A percentile compares a stretch with the other conserved stretches of the same genome.
phyloP scores from a whole-genome alignment of 2,888 invertebrate genomes.

The Dolichomitus sp. region DNA sequence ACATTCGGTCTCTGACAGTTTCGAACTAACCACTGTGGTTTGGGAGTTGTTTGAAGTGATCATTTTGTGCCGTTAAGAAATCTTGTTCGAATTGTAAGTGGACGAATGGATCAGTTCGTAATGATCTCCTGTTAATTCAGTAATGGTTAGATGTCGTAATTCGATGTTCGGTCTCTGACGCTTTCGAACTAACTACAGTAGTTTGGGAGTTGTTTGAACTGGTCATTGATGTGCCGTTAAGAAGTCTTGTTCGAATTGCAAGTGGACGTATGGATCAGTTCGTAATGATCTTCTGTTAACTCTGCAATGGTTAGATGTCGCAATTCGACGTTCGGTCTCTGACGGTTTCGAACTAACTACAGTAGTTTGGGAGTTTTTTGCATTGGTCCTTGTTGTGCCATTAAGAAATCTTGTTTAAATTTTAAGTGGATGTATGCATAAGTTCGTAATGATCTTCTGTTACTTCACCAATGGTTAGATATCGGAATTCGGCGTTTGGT shows the following conservation, averaged over 20 bases:
- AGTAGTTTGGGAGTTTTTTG: no score
- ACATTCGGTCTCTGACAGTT: no score
- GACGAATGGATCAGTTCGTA: no score
- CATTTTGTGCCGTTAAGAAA: no score
- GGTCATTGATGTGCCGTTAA: constrained; percentile 12
- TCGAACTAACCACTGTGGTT: no score
- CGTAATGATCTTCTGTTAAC: background rate
- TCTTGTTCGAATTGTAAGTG: no score
- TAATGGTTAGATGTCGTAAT: no score
- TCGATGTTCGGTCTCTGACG: no score
- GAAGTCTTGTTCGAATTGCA: background rate
- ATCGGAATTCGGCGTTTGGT: background rate
- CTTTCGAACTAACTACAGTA: no score
- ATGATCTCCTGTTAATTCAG: no score
- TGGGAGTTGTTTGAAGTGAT: no score
- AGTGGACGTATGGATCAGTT: background rate
- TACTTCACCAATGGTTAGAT: background rate
- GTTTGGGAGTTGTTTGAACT: background rate
- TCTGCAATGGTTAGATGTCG: background rate
- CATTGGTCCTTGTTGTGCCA: constrained; percentile 8
- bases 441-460: background rate
- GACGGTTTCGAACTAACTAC: no score
- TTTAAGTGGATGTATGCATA: background rate
- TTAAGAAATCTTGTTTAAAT: constrained; percentile 3
- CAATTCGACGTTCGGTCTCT: background rate